Evolutionary conservation across 2,113 vertebrate genomes (phyloP).

Genomic region (Misgurnus anguillicaudatus): DNA sequence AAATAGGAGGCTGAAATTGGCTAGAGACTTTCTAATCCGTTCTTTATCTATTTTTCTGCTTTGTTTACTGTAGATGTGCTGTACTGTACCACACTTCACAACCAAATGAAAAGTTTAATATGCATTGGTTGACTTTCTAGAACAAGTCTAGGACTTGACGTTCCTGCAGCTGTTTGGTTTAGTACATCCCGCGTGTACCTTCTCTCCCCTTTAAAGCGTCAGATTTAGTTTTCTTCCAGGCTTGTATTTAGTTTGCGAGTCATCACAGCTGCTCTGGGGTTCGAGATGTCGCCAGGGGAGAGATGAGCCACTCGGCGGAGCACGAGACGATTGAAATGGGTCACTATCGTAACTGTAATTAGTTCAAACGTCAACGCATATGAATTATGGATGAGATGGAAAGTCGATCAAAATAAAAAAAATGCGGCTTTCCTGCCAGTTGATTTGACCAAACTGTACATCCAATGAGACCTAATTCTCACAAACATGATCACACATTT

Average conservation of each 20-base stretch:
- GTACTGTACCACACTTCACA: too few relatives aligned
- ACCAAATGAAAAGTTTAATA: background rate
- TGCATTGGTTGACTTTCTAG: background rate
- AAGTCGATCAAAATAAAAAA: constrained; percentile 61
- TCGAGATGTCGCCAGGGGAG: background rate
- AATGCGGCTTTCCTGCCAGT: background rate
- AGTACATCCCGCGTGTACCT: background rate
- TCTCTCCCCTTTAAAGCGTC: background rate
- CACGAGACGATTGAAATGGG: constrained; percentile 68
- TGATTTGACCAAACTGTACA: constrained; percentile 42
- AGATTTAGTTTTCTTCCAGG: constrained; percentile 13
- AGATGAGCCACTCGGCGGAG: constrained; percentile 19
- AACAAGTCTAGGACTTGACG: background rate
- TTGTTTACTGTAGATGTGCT: too few relatives aligned
- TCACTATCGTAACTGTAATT: constrained; percentile 73
- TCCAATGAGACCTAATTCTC: too few relatives aligned
- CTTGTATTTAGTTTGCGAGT: constrained; percentile 30
- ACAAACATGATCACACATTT: too few relatives aligned
- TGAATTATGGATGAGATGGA: constrained; percentile 77
- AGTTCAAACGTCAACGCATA: constrained; percentile 73
- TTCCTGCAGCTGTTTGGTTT: background rate
- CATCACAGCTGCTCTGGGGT: constrained; percentile 32
- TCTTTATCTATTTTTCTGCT: too few relatives aligned
- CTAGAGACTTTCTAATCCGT: too few relatives aligned
- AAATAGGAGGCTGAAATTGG: too few relatives aligned